phyloP scores from a whole-genome alignment of 2,888 invertebrate species.

The Idaea dimidiata region DNA sequence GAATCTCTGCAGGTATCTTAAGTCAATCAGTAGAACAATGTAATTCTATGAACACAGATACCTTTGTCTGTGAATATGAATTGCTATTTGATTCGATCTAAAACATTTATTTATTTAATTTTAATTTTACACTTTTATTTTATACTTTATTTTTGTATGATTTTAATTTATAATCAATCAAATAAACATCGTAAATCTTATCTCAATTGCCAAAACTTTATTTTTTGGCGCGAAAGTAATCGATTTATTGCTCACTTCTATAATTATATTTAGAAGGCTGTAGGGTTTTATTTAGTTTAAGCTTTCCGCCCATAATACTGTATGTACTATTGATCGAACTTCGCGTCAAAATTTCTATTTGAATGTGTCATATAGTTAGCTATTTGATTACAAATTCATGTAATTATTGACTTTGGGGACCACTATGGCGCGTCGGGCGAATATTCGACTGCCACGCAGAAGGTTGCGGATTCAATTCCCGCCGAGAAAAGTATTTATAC shows the following conservation, averaged over 20 bases:
- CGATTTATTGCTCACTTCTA: slow-evolving; percentile 29
- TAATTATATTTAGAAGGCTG: slow-evolving; percentile 14
- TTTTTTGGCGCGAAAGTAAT: neutral
- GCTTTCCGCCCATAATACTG: neutral
- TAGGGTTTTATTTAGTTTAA: neutral
- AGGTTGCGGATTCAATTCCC: too few species aligned
- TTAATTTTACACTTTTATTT: neutral
- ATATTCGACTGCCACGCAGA: too few species aligned
- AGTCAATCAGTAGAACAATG: too few species aligned
- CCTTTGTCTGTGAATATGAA: neutral
- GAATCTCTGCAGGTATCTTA: too few species aligned
- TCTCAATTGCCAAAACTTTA: neutral
- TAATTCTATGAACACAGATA: too few species aligned
- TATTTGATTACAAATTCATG: too few species aligned
- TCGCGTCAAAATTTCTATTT: too few species aligned
- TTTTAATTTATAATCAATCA: neutral
- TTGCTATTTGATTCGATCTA: neutral
- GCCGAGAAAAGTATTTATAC: too few species aligned
- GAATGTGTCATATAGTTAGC: too few species aligned
- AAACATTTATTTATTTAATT: neutral
- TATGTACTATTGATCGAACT: neutral
- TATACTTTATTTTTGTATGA: neutral
- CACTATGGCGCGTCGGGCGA: too few species aligned
- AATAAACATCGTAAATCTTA: neutral
- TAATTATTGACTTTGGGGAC: too few species aligned